Base-by-base conservation (phyloP, 2,113 vertebrate species). In the Hemicordylus capensis region DNA sequence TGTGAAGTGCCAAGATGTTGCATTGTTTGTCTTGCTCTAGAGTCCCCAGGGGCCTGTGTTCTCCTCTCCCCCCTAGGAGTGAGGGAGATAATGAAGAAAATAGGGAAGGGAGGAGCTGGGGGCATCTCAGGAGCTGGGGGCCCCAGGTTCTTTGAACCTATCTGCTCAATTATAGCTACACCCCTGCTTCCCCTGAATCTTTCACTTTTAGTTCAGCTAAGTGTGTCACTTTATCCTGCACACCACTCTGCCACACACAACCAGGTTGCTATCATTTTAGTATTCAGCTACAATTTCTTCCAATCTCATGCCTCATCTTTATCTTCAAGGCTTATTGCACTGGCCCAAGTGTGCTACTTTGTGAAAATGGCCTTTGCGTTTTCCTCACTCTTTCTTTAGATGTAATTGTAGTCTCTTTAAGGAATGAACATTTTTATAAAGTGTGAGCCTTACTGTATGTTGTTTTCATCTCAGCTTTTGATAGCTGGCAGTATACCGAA, bases 391-490 rank as follows among this genome's bases (percentile, higher is more conserved):
- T 15, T 6, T 4, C 61, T 51, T 24, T 81, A 86, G 82, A 54
- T 54, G 58, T 22, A 72, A 89, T 59, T 0, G 0, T n/a, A 87
- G 20, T 81, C 89, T 4, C 0, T 77, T 2, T 0, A 10, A 42
- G n/a, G 72, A 89, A 83, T 26, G 37, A 39, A 89, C 88, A 54
- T 28, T 80, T 17, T 42, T 19, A 10, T 39, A 44, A 73, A 87
- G 48, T 31, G 24, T 0, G 0, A 46, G 12, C 73, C 17, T 10
- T 87, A 84, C 8, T 34, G 83, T 69, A 54, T 20, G 59, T 8
- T 37, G 24, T 86, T 78, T 81, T 70, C 56, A 81, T 42, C 0
- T 3, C 70, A 59, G 76, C 0, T 64, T 76, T 83, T 58, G 69
- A 69, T 58, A 54, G 63, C 26, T 42, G 51, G 19, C 51, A 10